phyloP scores from a whole-genome alignment of 2,113 vertebrate species.

The Glareola pratincola region DNA sequence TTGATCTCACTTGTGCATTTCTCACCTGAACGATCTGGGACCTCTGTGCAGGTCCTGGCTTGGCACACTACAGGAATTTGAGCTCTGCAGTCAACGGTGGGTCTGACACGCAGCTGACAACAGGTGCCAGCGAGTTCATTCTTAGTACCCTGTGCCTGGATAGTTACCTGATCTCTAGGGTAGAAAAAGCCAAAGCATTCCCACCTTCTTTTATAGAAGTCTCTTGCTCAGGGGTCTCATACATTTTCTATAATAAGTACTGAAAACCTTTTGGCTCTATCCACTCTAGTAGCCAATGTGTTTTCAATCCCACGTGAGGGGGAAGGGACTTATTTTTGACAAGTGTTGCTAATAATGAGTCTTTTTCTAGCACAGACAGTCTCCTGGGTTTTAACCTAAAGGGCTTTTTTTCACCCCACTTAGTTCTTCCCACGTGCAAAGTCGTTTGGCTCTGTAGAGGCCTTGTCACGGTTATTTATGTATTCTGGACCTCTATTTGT shows the following conservation, averaged over 20 bases:
- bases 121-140: background rate
- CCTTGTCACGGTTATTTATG: background rate
- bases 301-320: background rate
- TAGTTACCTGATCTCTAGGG: background rate
- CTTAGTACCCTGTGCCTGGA: background rate
- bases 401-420: background rate
- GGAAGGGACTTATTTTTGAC: background rate
- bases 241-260: background rate
- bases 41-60: background rate
- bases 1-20: background rate
- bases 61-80: fast-evolving
- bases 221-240: background rate
- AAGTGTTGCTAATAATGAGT: background rate
- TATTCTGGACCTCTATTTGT: background rate
- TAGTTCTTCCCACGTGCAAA: background rate
- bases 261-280: background rate
- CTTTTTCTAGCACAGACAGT: background rate
- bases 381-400: background rate
- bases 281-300: background rate
- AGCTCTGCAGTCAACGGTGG: background rate
- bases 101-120: background rate
- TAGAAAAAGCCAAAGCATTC: background rate
- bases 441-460: background rate
- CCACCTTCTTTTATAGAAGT: background rate
- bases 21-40: background rate